Base-by-base conservation (phyloP, 2,888 invertebrate genomes). In the Eulithis prunata region DNA sequence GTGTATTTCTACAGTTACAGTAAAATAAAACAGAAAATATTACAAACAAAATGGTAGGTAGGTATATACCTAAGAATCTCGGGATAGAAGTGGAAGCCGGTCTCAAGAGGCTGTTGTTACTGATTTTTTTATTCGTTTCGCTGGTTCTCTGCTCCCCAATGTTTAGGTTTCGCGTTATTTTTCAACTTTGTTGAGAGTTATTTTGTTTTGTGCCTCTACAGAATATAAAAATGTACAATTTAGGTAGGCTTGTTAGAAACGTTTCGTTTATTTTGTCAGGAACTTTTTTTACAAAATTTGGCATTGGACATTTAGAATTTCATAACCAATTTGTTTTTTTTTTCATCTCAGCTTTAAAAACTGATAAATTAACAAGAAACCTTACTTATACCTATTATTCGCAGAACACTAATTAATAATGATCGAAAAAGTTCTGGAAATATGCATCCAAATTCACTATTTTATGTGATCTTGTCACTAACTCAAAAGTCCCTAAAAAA, bases 101-200 rank as follows among this genome's bases (percentile, higher is more conserved):
- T 70, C 73, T 69, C 73, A 13, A 57, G 73, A 67, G 71, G 51
- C 62, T 62, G 69, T 64, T 70, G 71, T 69, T 68, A 69, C 69
- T 63, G 70, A 64, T 71, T 73, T 73, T 68, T 70, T 71, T 69
- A 66, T 70, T 68, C 66, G 54, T 63, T 64, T 61, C 64, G 57
- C 58, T 64, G 65, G 68, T 71, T 71, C 59, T 65, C 57, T 67
- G 21, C 66, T 62, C 70, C 58, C 57, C 60, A 46, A 60, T 70
- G 70, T 66, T 73, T 73, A 58, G 68, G 60, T 64, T 70, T 65
- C 49, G 51, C 68, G 57, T 70, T 72, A 72, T 69, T 69, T 68
- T 59, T 62, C 68, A 66, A 71, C 57, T 67, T 70, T 62, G 64
- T 67, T 59, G 55, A 68, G 66, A 73, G 67, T 70, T 70, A 36